phyloP scores from a whole-genome alignment of 2,113 vertebrate species.

The Cyanoramphus novaezelandiae region DNA sequence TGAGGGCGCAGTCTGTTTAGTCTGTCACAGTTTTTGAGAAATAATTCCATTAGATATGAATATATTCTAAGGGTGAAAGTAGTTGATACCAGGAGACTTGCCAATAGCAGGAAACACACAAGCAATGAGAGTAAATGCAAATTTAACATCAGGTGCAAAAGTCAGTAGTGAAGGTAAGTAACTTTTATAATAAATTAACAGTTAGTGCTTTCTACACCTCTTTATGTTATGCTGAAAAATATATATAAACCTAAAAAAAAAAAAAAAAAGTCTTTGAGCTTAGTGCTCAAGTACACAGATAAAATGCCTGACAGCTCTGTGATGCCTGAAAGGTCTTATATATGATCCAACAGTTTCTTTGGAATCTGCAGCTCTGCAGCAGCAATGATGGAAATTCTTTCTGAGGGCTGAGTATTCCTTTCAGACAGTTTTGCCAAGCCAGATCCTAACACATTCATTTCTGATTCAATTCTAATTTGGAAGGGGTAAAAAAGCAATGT shows the following conservation, averaged over 20 bases:
- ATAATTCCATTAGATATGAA: neutral
- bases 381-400: neutral
- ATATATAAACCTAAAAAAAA: neutral
- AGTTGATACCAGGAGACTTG: neutral
- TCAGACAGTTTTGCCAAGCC: neutral
- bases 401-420: neutral
- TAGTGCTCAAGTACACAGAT: neutral
- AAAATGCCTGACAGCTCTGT: neutral
- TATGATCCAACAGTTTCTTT: neutral
- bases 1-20: neutral
- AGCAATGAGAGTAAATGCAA: neutral
- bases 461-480: neutral
- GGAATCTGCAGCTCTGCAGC: neutral
- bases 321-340: neutral
- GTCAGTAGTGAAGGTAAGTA: neutral
- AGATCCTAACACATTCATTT: neutral
- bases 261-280: neutral
- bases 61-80: neutral
- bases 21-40: neutral
- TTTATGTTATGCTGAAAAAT: neutral
- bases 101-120: neutral
- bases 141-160: neutral
- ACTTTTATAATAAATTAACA: neutral
- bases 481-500: neutral
- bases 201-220: neutral